Evolutionary conservation across 1,140 invertebrate species (phyloP).

Genomic region (Drosophila kohkoa): DNA sequence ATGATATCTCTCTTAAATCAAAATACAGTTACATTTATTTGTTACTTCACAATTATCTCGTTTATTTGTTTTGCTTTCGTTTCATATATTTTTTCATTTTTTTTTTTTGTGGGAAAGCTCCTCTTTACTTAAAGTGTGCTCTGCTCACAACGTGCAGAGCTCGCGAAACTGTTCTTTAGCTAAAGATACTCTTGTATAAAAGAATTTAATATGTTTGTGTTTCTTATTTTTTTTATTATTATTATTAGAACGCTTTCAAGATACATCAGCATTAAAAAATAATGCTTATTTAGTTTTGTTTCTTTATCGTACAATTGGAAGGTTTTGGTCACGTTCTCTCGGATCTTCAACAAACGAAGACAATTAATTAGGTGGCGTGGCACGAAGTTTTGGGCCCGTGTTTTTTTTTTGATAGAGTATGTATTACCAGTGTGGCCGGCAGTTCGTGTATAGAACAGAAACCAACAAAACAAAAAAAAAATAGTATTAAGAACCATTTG

Average conservation of each 20-base stretch:
- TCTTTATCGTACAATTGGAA: constrained; percentile 65
- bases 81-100: not conserved
- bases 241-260: constrained; percentile 10
- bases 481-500: constrained; percentile 10
- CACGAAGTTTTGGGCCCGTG: constrained; percentile 13
- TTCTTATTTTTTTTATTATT: not conserved
- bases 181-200: constrained; percentile 27
- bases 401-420: not conserved
- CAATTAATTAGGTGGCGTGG: constrained; percentile 36
- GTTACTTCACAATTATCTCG: too few species aligned
- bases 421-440: constrained; percentile 10
- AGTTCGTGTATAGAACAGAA: constrained; percentile 1
- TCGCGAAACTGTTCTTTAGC: constrained; percentile 22
- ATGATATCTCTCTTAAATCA: too few species aligned
- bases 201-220: constrained; percentile 11
- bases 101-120: not conserved
- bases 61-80: too few species aligned
- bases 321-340: constrained; percentile 15
- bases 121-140: not conserved
- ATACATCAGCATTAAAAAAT: constrained; percentile 17
- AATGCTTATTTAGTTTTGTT: constrained; percentile 49
- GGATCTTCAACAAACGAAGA: constrained; percentile 75
- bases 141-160: constrained; percentile 8
- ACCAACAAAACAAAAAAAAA: constrained; percentile 5
- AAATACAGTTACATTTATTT: too few species aligned